A percentile compares a stretch with the other conserved stretches of the same genome.
phyloP scores from a whole-genome alignment of 1,140 invertebrate genomes.

The Augochlora pura region DNA sequence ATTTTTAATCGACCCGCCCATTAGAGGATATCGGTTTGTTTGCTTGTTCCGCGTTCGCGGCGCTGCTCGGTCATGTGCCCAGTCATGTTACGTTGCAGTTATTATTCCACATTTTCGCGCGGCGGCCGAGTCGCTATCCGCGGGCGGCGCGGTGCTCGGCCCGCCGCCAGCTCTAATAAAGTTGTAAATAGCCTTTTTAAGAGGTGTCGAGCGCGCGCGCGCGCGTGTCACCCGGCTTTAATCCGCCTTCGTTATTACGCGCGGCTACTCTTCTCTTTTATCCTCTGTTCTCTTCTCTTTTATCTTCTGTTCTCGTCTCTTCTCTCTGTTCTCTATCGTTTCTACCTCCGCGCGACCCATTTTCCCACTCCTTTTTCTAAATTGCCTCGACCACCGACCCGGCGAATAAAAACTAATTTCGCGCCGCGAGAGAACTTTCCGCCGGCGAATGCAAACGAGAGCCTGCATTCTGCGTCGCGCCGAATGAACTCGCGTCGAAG shows the following conservation, averaged over 20 bases:
- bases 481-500: too few species aligned
- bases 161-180: slow-evolving; percentile 14
- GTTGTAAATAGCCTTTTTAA: slow-evolving; percentile 37
- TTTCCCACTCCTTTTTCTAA: neutral
- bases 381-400: neutral
- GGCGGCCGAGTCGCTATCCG: neutral
- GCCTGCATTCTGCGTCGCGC: too few species aligned
- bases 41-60: neutral
- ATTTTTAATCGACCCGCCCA: slow-evolving; percentile 28
- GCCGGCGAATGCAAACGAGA: slow-evolving; percentile 1
- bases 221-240: neutral
- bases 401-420: neutral
- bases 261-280: neutral
- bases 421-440: neutral
- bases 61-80: neutral
- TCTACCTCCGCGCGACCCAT: neutral
- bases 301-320: too few species aligned
- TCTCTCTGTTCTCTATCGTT: slow-evolving; percentile 17
- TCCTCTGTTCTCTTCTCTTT: slow-evolving; percentile 16
- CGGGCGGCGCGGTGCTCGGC: too few species aligned
- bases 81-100: slow-evolving; percentile 3
- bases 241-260: slow-evolving; percentile 6
- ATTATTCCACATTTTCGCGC: slow-evolving; percentile 14
- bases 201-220: neutral
- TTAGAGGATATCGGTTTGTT: slow-evolving; percentile 24